A percentile compares a stretch with the other conserved stretches of the same genome.
phyloP scores from a whole-genome alignment of 2,888 invertebrate genomes.

The Terebella lapidaria region DNA sequence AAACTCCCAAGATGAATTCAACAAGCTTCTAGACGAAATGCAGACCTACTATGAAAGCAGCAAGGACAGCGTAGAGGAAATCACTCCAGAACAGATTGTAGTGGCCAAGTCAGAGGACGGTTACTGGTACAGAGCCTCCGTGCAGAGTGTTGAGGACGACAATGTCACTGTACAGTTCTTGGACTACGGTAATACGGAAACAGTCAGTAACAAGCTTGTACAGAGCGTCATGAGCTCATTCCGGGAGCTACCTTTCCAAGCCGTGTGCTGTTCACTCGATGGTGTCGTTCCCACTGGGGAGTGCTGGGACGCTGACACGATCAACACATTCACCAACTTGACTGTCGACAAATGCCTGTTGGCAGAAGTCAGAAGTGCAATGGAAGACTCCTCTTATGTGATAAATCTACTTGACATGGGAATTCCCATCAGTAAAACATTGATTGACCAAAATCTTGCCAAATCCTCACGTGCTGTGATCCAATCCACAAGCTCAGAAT shows the following conservation, averaged over 20 bases:
- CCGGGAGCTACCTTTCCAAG: constrained; percentile 32
- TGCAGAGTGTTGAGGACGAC: constrained; percentile 8
- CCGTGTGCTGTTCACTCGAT: constrained; percentile 32
- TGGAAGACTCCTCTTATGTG: no score
- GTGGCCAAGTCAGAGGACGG: constrained; percentile 30
- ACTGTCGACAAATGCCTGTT: constrained; percentile 14
- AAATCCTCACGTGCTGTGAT: no score
- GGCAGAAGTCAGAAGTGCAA: no score
- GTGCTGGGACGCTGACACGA: not conserved
- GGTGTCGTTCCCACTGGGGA: constrained; percentile 10
- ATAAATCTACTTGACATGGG: no score
- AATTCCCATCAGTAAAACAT: no score
- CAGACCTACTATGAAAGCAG: not conserved
- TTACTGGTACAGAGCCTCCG: constrained; percentile 38
- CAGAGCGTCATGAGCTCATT: constrained; percentile 28
- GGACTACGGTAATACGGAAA: constrained; percentile 44
- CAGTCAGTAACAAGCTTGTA: constrained; percentile 21
- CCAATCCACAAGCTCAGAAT: no score
- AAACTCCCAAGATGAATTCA: not conserved
- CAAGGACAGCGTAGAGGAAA: not conserved
- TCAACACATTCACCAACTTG: constrained; percentile 7
- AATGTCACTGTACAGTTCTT: constrained; percentile 28
- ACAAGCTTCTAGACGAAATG: not conserved
- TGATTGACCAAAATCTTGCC: no score
- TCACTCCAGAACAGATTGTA: not conserved